Percentiles rank a stretch among this genome's conserved stretches.
phyloP scores from a whole-genome alignment of 2,888 invertebrate species.

The Agelastica alni region DNA sequence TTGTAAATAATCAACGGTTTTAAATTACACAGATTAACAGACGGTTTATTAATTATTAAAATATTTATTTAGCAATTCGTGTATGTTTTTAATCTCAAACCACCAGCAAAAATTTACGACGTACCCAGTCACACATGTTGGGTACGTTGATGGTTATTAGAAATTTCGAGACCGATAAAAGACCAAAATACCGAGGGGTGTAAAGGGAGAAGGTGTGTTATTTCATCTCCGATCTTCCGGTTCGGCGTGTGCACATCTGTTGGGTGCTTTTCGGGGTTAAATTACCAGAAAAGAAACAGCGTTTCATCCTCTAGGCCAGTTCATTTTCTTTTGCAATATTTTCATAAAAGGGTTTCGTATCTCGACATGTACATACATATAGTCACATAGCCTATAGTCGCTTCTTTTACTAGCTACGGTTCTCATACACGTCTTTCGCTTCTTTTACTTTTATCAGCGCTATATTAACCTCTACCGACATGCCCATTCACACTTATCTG shows the following conservation, averaged over 20 bases:
- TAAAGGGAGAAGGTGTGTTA: slow-evolving; percentile 29
- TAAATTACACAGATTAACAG: too few species aligned
- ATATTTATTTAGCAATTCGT: background rate
- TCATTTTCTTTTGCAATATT: background rate
- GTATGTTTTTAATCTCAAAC: background rate
- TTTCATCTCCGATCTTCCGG: slow-evolving; percentile 36
- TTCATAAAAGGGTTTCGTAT: too few species aligned
- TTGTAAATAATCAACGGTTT: too few species aligned
- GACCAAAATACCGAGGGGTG: slow-evolving; percentile 20
- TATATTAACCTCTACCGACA: too few species aligned
- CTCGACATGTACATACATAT: too few species aligned
- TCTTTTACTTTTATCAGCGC: too few species aligned
- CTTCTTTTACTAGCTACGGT: too few species aligned
- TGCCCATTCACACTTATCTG: too few species aligned
- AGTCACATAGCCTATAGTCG: too few species aligned
- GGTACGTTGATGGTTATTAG: background rate
- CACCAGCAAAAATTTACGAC: background rate
- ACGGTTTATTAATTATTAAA: too few species aligned
- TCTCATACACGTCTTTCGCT: too few species aligned
- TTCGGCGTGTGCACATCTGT: slow-evolving; percentile 36
- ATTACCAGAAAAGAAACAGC: slow-evolving; percentile 22
- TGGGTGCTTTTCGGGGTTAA: slow-evolving; percentile 11
- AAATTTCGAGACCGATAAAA: background rate
- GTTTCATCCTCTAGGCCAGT: slow-evolving; percentile 6
- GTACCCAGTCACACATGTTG: slow-evolving; percentile 9